These are phyloP conservation scores for Meiosimyza decipiens DNA, from an alignment of 2,888 invertebrate genomes.

Conservation along the genomic window DNA sequence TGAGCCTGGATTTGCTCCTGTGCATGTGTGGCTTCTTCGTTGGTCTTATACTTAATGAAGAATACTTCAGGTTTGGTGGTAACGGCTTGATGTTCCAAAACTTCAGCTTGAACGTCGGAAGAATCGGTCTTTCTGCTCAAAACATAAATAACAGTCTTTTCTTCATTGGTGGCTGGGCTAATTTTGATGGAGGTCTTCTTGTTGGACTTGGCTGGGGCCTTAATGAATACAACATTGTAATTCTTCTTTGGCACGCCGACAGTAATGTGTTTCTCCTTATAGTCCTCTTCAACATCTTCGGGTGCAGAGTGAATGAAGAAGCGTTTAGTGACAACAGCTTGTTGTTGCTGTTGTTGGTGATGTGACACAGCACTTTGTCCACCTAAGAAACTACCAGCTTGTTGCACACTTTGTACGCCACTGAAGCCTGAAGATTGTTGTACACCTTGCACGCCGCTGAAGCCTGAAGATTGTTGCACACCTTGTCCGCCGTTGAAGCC, in stretches of 20 bases:
- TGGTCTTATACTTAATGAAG: slow-evolving; percentile 67
- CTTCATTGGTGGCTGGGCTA: slow-evolving; percentile 62
- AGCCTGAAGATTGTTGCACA: neutral
- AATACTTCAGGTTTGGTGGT: slow-evolving; percentile 66
- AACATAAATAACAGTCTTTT: slow-evolving; percentile 67
- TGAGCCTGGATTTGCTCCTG: slow-evolving; percentile 66
- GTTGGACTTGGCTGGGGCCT: slow-evolving; percentile 60
- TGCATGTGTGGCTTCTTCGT: slow-evolving; percentile 64
- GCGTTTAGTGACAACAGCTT: slow-evolving; percentile 61
- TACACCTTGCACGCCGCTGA: neutral
- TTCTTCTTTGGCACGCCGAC: slow-evolving; percentile 65
- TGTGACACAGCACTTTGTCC: slow-evolving; percentile 33
- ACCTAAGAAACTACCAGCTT: slow-evolving; percentile 14
- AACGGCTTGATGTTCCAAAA: slow-evolving; percentile 59
- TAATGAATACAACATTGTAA: slow-evolving; percentile 66
- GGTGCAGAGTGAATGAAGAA: slow-evolving; percentile 67
- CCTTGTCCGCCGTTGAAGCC: slow-evolving; percentile 14
- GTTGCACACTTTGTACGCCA: slow-evolving; percentile 1
- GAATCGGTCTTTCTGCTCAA: slow-evolving; percentile 63
- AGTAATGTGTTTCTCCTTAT: slow-evolving; percentile 60
- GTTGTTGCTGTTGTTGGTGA: slow-evolving; percentile 45
- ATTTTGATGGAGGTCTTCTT: slow-evolving; percentile 62
- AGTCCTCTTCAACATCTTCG: slow-evolving; percentile 62
- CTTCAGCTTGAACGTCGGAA: slow-evolving; percentile 60
- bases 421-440: slow-evolving; percentile 6